phyloP scores from a whole-genome alignment of 1,140 invertebrate genomes.

The Sycobia sp. region DNA sequence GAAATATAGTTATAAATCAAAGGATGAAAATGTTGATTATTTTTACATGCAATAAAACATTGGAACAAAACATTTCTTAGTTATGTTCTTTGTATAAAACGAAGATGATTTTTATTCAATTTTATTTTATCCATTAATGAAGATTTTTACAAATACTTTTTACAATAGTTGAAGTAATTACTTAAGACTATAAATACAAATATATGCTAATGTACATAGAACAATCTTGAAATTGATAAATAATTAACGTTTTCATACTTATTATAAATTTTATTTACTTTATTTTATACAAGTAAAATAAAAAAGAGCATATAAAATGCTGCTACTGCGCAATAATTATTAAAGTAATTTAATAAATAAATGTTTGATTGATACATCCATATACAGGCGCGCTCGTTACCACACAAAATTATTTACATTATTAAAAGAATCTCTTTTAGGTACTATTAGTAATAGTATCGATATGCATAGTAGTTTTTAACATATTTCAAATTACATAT shows the following conservation, averaged over 20 bases:
- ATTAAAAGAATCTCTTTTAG: constrained; percentile 7
- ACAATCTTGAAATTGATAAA: constrained; percentile 6
- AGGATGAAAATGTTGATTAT: constrained; percentile 6
- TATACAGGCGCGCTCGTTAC: neutral
- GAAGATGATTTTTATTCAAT: constrained; percentile 9
- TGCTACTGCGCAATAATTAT: neutral
- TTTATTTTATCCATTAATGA: constrained; percentile 2
- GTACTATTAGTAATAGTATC: constrained; percentile 11
- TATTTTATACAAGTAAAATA: neutral
- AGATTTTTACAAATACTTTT: no score
- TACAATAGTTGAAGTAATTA: neutral
- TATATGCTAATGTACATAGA: constrained; percentile 12
- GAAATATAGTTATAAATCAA: constrained; percentile 8
- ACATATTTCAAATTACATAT: constrained; percentile 23
- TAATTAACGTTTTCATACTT: constrained; percentile 18
- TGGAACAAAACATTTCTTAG: neutral
- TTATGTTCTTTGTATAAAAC: neutral
- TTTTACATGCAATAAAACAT: neutral
- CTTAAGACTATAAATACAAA: constrained; percentile 13
- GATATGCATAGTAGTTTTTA: constrained; percentile 13
- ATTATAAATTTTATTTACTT: constrained; percentile 5
- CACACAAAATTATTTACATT: neutral
- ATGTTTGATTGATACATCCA: neutral
- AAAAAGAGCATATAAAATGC: constrained; percentile 1
- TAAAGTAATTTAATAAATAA: neutral